A percentile compares a stretch with the other conserved stretches of the same genome.
Evolutionary conservation across 2,888 invertebrate species (phyloP).

Genomic region (Lepetodrilus schrolli): DNA sequence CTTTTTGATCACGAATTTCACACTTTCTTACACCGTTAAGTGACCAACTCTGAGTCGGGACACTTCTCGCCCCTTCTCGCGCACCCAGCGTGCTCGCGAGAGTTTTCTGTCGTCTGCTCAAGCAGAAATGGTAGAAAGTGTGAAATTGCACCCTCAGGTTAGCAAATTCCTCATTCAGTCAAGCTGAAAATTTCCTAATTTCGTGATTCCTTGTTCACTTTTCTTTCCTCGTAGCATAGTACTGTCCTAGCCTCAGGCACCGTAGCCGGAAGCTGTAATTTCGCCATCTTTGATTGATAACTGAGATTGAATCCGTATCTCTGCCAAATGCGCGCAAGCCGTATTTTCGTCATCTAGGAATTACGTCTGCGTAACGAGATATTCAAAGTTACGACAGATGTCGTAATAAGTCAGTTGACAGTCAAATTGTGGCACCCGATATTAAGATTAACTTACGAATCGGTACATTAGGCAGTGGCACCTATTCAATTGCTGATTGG

Average conservation of each 20-base stretch:
- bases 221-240: constrained; percentile 16
- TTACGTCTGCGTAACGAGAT: neutral
- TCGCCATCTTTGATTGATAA: constrained; percentile 31
- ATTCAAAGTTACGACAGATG: neutral
- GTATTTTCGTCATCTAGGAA: constrained; percentile 15
- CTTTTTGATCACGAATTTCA: constrained; percentile 32
- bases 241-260: constrained; percentile 10
- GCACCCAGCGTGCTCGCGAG: constrained; percentile 7
- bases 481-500: neutral
- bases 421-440: neutral
- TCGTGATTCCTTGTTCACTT: constrained; percentile 30
- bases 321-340: neutral
- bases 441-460: neutral
- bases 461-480: neutral
- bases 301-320: constrained; percentile 13
- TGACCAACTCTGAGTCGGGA: constrained; percentile 22
- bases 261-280: constrained; percentile 19
- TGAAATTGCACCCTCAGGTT: constrained; percentile 34
- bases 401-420: neutral
- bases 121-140: constrained; percentile 27
- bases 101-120: constrained; percentile 24
- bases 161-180: constrained; percentile 29
- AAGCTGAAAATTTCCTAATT: constrained; percentile 33
- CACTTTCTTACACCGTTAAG: constrained; percentile 27
- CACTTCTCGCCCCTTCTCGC: constrained; percentile 28